A percentile compares a stretch with the other conserved stretches of the same genome.
These are phyloP conservation scores for Aspiorhynchus laticeps DNA, from an alignment of 2,113 vertebrate species.

Conservation along the genomic window DNA sequence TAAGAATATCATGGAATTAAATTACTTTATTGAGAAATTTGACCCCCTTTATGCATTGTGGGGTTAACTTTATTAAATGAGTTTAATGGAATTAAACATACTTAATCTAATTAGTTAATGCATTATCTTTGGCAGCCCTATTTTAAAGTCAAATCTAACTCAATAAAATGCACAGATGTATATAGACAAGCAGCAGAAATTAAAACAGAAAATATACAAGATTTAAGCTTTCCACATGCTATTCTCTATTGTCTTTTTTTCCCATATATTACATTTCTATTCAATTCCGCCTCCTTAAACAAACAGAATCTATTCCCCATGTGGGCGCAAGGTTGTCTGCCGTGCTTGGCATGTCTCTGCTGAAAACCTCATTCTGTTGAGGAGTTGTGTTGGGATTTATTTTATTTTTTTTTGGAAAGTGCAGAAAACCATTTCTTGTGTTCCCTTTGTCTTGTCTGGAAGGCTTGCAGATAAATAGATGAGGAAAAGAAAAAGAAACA, in stretches of 20 bases:
- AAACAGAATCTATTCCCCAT: conserved; percentile 49
- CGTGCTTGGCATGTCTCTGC: conserved; percentile 18
- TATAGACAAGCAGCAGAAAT: neutral
- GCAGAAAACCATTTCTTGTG: conserved; percentile 25
- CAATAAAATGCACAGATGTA: neutral
- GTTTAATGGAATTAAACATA: neutral
- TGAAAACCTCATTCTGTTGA: conserved; percentile 22
- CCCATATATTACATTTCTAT: conserved; percentile 28
- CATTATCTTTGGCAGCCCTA: neutral
- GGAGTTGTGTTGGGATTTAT: neutral
- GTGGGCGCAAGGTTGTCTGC: conserved; percentile 39
- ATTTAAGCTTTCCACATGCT: neutral
- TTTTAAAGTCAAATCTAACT: conserved; percentile 16
- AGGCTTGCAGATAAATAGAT: conserved; percentile 1
- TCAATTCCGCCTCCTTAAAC: conserved; percentile 38
- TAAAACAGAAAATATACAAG: neutral
- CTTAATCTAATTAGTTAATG: neutral
- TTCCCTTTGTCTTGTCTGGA: conserved; percentile 5
- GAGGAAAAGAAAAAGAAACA: neutral
- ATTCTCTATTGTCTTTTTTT: conserved; percentile 39
- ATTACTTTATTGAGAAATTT: neutral
- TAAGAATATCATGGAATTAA: neutral
- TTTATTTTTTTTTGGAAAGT: conserved; percentile 23
- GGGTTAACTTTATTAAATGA: neutral
- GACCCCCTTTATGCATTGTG: neutral